Base-by-base conservation (phyloP, 2,888 invertebrate species). In the Dromius quadrimaculatus region DNA sequence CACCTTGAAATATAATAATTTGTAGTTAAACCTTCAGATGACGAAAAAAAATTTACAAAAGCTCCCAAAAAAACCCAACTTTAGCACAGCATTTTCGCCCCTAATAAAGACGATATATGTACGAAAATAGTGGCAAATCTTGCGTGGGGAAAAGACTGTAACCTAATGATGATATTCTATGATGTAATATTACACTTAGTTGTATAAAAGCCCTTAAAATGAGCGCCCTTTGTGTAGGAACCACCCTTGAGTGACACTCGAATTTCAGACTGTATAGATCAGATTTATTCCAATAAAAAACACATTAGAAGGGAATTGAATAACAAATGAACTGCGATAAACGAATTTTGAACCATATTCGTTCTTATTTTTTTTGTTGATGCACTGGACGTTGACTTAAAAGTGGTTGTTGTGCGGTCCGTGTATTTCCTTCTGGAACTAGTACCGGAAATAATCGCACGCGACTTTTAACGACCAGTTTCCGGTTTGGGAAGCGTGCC, bases 191-290 rank as follows among this genome's bases (percentile, higher is more conserved):
- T 79, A 80, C 79, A 79, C 80, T 76, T 74, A 74, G 76, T 78
- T 78, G 76, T 76, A 77, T 75, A 78, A 77, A 77, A 80, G 80
- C 80, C 80, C 79, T 80, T 81, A 80, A 81, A 81, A 80, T 79
- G 81, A 81, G 78, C 78, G 77, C 74, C 76, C 80, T 78, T 79
- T 80, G 78, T 77, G 78, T 73, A 74, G 69, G 74, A 68, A 73
- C 75, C 73, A 76, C 78, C 78, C 78, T 77, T 78, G 74, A 76
- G 77, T 74, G 77, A 76, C 76, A 74, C 78, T 80, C 80, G 73
- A 74, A 75, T 80, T 80, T 78, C 80, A 76, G 75, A 36, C 72
- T 76, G 74, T 77, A 76, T 78, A 77, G 78, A 77, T 77, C 76
- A 78, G 78, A 78, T 78, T 78, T 76, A 38, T 20, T 75, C 75